phyloP scores from a whole-genome alignment of 1,140 invertebrate species.

The Sweltsa coloradensis region DNA sequence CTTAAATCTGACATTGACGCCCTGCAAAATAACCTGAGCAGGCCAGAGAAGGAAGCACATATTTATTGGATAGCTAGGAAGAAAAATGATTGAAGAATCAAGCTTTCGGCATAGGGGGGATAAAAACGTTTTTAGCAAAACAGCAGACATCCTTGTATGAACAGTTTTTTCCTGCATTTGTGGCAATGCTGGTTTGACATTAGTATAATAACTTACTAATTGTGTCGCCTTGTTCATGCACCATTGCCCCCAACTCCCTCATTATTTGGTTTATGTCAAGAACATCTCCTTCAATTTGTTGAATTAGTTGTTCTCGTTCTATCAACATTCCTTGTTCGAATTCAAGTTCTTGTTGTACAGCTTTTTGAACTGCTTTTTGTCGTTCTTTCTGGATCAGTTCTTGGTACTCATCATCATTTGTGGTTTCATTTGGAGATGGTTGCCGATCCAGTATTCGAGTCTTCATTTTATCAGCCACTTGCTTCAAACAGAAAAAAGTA shows the following conservation, averaged over 20 bases:
- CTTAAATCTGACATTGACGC: too few species aligned
- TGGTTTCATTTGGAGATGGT: slow-evolving; percentile 28
- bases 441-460: slow-evolving; percentile 45
- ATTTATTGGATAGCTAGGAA: too few species aligned
- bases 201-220: slow-evolving; percentile 51
- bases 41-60: too few species aligned
- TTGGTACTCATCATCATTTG: slow-evolving; percentile 31
- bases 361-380: slow-evolving; percentile 28
- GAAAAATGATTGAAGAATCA: too few species aligned
- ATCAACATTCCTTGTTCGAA: slow-evolving; percentile 63
- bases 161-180: too few species aligned
- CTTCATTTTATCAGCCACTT: slow-evolving; percentile 66
- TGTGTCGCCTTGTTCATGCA: slow-evolving; percentile 66
- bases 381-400: slow-evolving; percentile 26
- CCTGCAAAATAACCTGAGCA: too few species aligned
- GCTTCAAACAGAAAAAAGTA: too few species aligned
- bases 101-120: too few species aligned
- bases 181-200: too few species aligned
- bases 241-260: slow-evolving; percentile 68
- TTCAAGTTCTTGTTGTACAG: slow-evolving; percentile 44
- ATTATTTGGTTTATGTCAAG: slow-evolving; percentile 88
- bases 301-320: slow-evolving; percentile 59
- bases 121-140: slow-evolving; percentile 14
- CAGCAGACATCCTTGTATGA: slow-evolving; percentile 12
- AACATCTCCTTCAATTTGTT: slow-evolving; percentile 70